Percentiles rank a stretch among this genome's conserved stretches.
Evolutionary conservation across 2,888 invertebrate genomes (phyloP).

Genomic region (Erebia ligea): DNA sequence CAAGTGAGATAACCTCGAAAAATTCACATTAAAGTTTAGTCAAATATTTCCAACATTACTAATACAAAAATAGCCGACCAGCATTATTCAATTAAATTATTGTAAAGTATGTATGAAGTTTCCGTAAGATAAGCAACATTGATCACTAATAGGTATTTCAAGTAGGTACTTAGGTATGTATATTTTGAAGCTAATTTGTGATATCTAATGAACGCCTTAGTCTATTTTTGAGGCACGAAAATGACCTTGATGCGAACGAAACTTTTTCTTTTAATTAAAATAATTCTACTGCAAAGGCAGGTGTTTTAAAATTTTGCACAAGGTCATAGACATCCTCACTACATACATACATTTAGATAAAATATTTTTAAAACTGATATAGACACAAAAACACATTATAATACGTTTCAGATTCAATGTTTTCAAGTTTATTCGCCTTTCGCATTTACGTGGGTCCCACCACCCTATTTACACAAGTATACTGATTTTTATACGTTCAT

Average conservation of each 20-base stretch:
- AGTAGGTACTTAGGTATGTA: slow-evolving; percentile 65
- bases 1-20: neutral
- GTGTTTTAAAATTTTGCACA: slow-evolving; percentile 34
- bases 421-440: slow-evolving; percentile 47
- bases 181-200: slow-evolving; percentile 78
- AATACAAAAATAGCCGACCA: neutral
- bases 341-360: slow-evolving; percentile 50
- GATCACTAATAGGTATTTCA: slow-evolving; percentile 70
- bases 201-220: slow-evolving; percentile 70
- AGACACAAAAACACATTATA: slow-evolving; percentile 64
- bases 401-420: slow-evolving; percentile 44
- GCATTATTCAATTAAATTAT: slow-evolving; percentile 11
- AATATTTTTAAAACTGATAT: slow-evolving; percentile 60
- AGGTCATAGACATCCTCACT: slow-evolving; percentile 47
- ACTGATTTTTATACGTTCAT: slow-evolving; percentile 9
- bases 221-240: slow-evolving; percentile 50
- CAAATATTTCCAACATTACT: slow-evolving; percentile 11
- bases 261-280: slow-evolving; percentile 22
- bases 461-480: slow-evolving; percentile 29
- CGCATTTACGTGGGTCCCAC: slow-evolving; percentile 65
- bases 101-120: slow-evolving; percentile 43
- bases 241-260: slow-evolving; percentile 48
- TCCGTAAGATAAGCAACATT: slow-evolving; percentile 75
- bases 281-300: slow-evolving; percentile 29
- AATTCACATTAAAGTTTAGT: neutral